A percentile compares a stretch with the other conserved stretches of the same genome.
These are phyloP conservation scores for Dunckerocampus dactyliophorus DNA, from an alignment of 2,113 vertebrate species.

Conservation along the genomic window DNA sequence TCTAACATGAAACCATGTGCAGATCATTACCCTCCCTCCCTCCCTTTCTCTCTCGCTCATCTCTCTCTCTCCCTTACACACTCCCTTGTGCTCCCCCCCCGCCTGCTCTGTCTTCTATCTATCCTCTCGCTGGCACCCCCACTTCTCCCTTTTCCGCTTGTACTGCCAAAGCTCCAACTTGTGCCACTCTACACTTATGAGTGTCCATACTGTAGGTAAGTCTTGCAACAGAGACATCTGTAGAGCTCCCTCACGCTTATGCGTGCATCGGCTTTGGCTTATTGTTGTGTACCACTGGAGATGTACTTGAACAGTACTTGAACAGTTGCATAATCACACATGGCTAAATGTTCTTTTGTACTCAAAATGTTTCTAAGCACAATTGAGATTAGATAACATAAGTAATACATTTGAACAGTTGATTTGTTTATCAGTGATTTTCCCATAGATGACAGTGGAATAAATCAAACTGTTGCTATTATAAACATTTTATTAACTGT, in stretches of 20 bases:
- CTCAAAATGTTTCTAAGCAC: background rate
- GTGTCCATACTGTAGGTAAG: constrained; percentile 43
- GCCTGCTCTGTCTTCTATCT: constrained; percentile 13
- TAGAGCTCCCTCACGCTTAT: constrained; percentile 11
- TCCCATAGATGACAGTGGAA: too few species aligned
- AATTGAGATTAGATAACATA: too few species aligned
- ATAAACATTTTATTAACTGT: too few species aligned
- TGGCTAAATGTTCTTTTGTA: background rate
- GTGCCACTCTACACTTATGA: constrained; percentile 60
- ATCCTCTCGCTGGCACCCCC: constrained; percentile 26
- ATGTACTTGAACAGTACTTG: constrained; percentile 1
- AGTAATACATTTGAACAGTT: too few species aligned
- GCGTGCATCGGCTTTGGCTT: background rate
- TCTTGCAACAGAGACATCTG: constrained; percentile 37
- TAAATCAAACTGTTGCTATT: too few species aligned
- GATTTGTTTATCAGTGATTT: too few species aligned
- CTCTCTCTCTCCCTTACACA: constrained; percentile 1
- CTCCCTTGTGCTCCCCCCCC: constrained; percentile 3
- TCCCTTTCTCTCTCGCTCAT: constrained; percentile 17
- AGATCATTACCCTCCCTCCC: constrained; percentile 66
- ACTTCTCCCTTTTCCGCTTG: constrained; percentile 25
- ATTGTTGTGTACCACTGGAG: background rate
- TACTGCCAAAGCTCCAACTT: constrained; percentile 57
- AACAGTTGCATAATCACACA: background rate
- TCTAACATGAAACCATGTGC: constrained; percentile 74